Base-by-base conservation (phyloP, 2,797 vertebrate species). In the Argyrosomus regius region DNA sequence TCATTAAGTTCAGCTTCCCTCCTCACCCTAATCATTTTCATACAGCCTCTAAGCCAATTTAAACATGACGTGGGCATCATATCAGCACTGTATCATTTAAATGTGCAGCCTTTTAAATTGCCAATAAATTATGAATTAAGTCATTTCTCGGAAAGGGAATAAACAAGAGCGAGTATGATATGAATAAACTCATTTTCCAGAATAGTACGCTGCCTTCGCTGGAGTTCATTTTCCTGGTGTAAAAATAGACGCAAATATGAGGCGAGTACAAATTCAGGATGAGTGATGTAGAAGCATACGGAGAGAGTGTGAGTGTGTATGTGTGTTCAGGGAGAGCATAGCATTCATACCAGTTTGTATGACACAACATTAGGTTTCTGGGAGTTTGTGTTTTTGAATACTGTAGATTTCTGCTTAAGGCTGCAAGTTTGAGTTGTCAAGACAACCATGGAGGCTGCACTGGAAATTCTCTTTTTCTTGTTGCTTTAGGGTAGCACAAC, bases 351-450 rank as follows among this genome's bases (percentile, higher is more conserved):
- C 10, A 58, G 79, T 68, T 83, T 80, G 50, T 65, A 26, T 87
- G 81, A 76, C 52, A 80, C 71, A 78, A 85, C 78, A 84, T 73
- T 66, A 46, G 72, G 61, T 84, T 72, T 88, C 61, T 81, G 50
- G 17, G 45, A 83, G 59, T 89, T 83, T 83, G 53, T 82, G 78
- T 64, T 79, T 85, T 78, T 71, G 13, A 81, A 83, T 74, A 83
- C 77, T 75, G 52, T 72, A 58, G 54, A 83, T 81, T 77, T 86
- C 50, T 66, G 56, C 75, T 79, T 43, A 58, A 81, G 84, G 77
- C 72, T 50, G 35, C 13, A 80, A 43, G 77, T 73, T 74, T 75
- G 83, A 82, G 90, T 92, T 89, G 89, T 89, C 90, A 89, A 82
- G 89, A 89, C 89, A 91, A 90, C 87, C 84, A 74, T 52, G 60